Evolutionary conservation across 2,113 vertebrate genomes (phyloP), one percentile per base, ranked within the genome.

Genomic region (Uria aalge): DNA sequence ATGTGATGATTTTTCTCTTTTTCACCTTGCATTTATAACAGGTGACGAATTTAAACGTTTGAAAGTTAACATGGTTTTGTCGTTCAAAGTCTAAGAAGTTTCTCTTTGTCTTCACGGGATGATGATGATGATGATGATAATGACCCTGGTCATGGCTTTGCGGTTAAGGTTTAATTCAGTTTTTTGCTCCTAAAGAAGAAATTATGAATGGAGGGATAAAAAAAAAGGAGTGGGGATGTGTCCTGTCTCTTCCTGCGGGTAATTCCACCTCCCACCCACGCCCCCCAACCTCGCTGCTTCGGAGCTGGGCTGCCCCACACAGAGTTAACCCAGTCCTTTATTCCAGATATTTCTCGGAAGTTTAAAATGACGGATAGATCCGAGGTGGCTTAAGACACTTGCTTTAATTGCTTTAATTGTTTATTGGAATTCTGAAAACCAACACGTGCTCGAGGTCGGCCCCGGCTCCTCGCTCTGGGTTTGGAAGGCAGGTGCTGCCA

Each of bases 371-470:
- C 5, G 8, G 36, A 41, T 8, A 43, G 62, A 32, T 11, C 15
- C 8, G 15, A 43, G 34, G 41, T 36, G 50, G 40, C 34, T 9
- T 13, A 16, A 8, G 55, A 21, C 63, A 14, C 50, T 38, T 16
- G 38, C 13, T 27, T 29, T 18, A 38, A 6, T 15, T 47, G 47
- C 47, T 47, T 47, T 48, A 22, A 48, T 32, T 32, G 12, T 12
- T 82, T 55, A 22, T 48, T 89, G 64, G 47, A 62, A 19, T 74
- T 41, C 43, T n/a, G 55, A 85, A 83, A 71, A 79, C 32, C 82
- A 50, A 4, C 5, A 6, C 1, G 0, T 8, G n/a, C 57, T 73
- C 16, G 2, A 6, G 17, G 16, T 47, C 0, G 0, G 36, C 20
- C 34, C 75, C 16, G 0, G 16, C 23, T 67, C 93, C 57, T 68